These are phyloP conservation scores for Enteromius argenteus DNA, from an alignment of 2,797 vertebrate species.

Conservation along the genomic window DNA sequence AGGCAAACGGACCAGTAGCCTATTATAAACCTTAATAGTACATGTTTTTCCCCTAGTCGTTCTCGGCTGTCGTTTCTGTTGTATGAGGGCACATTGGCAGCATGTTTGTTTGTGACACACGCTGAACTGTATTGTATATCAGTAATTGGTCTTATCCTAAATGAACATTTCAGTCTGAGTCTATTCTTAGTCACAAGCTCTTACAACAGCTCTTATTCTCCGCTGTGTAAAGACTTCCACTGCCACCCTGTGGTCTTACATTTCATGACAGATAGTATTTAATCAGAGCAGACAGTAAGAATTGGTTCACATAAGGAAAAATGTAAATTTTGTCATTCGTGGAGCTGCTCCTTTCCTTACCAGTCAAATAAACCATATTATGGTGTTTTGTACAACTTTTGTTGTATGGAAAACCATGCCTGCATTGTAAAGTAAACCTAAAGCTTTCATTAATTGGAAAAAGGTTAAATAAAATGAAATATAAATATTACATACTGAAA, in stretches of 20 bases:
- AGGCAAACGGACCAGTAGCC: not conserved
- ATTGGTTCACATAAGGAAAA: no score
- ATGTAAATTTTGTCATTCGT: not conserved
- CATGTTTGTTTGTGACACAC: not conserved
- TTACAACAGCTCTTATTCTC: not conserved
- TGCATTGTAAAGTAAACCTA: not conserved
- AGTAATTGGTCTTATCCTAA: constrained; percentile 22
- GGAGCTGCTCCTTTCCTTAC: not conserved
- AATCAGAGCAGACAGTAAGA: not conserved
- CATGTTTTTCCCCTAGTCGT: not conserved
- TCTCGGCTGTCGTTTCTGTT: not conserved
- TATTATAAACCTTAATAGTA: not conserved
- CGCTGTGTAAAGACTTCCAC: constrained; percentile 35
- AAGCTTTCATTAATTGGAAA: not conserved
- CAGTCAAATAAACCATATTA: not conserved
- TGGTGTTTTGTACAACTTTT: not conserved
- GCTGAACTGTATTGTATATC: constrained; percentile 7
- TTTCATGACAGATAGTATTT: not conserved
- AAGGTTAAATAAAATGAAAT: not conserved
- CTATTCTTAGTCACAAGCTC: constrained; percentile 25
- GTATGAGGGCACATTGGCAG: not conserved
- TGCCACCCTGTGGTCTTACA: constrained; percentile 53
- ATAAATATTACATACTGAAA: not conserved
- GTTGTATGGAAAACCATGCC: not conserved
- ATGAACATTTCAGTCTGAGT: constrained; percentile 13